Percentiles rank a stretch among this genome's conserved stretches.
Conservation (phyloP, 2,797 vertebrate genomes). For the Buceros bicornis region DNA sequence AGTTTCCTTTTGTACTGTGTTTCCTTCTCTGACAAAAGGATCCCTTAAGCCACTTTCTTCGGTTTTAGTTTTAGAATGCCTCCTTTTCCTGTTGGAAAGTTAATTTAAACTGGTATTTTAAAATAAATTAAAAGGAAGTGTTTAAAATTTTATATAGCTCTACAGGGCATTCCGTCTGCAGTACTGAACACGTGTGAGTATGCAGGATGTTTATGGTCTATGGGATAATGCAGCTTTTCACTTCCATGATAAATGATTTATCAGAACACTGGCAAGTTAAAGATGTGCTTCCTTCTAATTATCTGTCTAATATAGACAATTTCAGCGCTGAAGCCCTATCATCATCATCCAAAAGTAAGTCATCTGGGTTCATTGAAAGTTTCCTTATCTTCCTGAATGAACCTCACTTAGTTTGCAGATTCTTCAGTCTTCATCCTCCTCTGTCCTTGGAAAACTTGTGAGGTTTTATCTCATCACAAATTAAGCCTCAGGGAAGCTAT, state of each 20-base stretch:
- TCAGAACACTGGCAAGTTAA: not conserved
- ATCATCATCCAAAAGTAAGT: not conserved
- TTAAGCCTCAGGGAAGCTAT: not conserved
- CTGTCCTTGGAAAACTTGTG: not conserved
- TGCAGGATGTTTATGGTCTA: not conserved
- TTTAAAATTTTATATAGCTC: constrained; percentile 12
- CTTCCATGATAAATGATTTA: not conserved
- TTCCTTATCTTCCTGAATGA: not conserved
- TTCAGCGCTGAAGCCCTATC: not conserved
- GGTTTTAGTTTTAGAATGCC: not conserved
- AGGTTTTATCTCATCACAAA: not conserved
- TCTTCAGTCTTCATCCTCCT: not conserved
- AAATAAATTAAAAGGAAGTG: not conserved
- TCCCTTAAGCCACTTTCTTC: not conserved
- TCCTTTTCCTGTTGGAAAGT: not conserved
- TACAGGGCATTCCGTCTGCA: not conserved
- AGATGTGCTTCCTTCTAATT: not conserved
- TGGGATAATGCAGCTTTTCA: not conserved
- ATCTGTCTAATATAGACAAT: not conserved
- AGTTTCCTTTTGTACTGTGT: not conserved
- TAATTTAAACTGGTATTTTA: not conserved
- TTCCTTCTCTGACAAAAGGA: not conserved
- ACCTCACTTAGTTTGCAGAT: not conserved
- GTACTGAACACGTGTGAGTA: not conserved
- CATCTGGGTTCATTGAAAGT: not conserved